A percentile compares a stretch with the other conserved stretches of the same genome.
phyloP scores from a whole-genome alignment of 2,113 vertebrate genomes.

The Parus major region DNA sequence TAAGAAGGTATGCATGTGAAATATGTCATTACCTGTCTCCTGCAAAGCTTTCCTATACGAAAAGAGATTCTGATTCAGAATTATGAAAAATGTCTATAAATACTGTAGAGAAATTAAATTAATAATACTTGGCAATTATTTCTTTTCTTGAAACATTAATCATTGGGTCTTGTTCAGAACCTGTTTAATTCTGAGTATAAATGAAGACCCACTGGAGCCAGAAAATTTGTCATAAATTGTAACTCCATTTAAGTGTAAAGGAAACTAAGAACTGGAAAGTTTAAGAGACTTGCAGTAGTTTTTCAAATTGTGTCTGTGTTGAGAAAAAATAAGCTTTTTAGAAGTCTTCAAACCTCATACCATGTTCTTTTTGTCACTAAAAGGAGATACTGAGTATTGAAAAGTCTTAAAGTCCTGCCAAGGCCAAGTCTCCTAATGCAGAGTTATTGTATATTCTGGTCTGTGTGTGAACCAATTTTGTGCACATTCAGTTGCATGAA shows the following conservation, averaged over 20 bases:
- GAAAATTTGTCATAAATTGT: background rate
- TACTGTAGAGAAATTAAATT: background rate
- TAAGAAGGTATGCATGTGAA: background rate
- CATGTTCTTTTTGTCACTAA: background rate
- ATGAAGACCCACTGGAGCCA: background rate
- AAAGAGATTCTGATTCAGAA: conserved; percentile 13
- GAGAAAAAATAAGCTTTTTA: background rate
- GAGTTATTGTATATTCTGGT: background rate
- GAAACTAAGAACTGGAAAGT: background rate
- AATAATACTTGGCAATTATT: conserved; percentile 16
- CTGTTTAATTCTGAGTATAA: background rate
- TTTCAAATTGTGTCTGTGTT: background rate
- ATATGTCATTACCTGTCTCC: conserved; percentile 11
- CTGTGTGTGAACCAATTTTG: background rate
- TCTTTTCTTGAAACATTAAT: conserved; percentile 12
- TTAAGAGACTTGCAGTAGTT: background rate
- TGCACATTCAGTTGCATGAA: background rate
- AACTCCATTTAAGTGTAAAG: background rate
- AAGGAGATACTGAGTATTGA: background rate
- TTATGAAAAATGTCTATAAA: background rate
- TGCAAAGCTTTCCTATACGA: background rate
- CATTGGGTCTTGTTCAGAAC: background rate
- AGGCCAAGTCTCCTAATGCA: background rate
- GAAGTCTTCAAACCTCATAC: background rate
- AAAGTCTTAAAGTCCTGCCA: background rate